phyloP scores from a whole-genome alignment of 2,113 vertebrate species.

The Hiodon alosoides region DNA sequence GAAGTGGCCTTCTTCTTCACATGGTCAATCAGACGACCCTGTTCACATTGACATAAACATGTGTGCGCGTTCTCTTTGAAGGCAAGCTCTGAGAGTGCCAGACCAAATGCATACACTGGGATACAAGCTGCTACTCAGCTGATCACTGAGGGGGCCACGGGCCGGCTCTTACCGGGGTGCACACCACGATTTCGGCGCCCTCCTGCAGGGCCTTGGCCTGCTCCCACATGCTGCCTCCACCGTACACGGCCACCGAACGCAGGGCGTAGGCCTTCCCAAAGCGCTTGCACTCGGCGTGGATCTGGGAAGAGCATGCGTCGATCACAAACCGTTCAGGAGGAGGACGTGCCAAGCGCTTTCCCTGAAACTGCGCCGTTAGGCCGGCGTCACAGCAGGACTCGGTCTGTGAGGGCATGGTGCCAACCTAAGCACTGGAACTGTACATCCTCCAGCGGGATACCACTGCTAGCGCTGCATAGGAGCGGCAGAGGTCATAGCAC shows the following conservation, averaged over 20 bases:
- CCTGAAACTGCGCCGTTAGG: too few species aligned
- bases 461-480: too few species aligned
- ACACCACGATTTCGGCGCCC: slow-evolving; percentile 95
- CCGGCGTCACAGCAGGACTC: too few species aligned
- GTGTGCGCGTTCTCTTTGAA: too few species aligned
- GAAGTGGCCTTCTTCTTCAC: slow-evolving; percentile 98
- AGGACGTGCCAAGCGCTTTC: neutral
- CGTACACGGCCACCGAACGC: slow-evolving; percentile 93
- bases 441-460: too few species aligned
- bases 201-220: slow-evolving; percentile 97
- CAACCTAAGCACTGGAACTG: too few species aligned
- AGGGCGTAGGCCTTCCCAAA: slow-evolving; percentile 95
- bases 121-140: neutral
- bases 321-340: neutral
- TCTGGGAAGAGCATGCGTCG: slow-evolving; percentile 50
- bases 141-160: neutral
- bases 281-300: slow-evolving; percentile 94
- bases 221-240: slow-evolving; percentile 99
- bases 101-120: too few species aligned
- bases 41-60: neutral
- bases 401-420: too few species aligned
- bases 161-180: slow-evolving; percentile 84
- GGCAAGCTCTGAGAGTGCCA: too few species aligned
- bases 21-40: slow-evolving; percentile 97
- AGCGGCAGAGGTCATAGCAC: too few species aligned